Evolutionary conservation across 2,888 invertebrate genomes (phyloP), one percentile per base, ranked within the genome.

Genomic region (Nephrocerus scutellatus): DNA sequence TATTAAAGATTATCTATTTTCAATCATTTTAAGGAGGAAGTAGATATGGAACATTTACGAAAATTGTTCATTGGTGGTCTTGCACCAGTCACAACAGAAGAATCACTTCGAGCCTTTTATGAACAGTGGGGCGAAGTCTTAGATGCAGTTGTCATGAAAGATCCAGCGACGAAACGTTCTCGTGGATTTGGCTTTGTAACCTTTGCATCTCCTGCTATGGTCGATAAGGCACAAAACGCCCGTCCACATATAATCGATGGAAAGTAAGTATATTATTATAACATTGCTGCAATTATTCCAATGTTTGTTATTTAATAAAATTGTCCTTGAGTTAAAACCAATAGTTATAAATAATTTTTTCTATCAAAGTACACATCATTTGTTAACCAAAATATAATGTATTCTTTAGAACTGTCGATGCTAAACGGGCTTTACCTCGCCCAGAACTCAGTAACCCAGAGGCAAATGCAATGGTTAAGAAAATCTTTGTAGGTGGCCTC

Each of bases 201-300:
- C 24, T 64, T 48, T 39, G 45, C 52, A 4, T 55, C 55, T n/a
- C 21, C 53, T 5, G 43, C 43, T 6, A 49, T 60, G 33, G 60
- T 64, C 6, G 63, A 65, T 16, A 56, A 56, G 36, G 63, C 63
- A 5, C 65, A 65, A 38, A 39, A 44, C 10, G 50, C 57, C 1
- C 53, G 60, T 22, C 63, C 63, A 2, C 65, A 64, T 24, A 46
- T 49, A 23, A 54, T 64, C 37, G 64, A 63, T 42, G 56, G 57
- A 48, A 77, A 77, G 77, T 77, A 62, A 70, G 74, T 62, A 24
- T n/a, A n/a, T n/a, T n/a, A n/a, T n/a, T n/a, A n/a, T n/a, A n/a
- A n/a, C n/a, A n/a, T n/a, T n/a, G n/a, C n/a, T n/a, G n/a, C n/a
- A n/a, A n/a, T n/a, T n/a, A n/a, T n/a, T n/a, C n/a, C n/a, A n/a